phyloP scores from a whole-genome alignment of 23 tunicate species.

The Halocynthia aurantium region DNA sequence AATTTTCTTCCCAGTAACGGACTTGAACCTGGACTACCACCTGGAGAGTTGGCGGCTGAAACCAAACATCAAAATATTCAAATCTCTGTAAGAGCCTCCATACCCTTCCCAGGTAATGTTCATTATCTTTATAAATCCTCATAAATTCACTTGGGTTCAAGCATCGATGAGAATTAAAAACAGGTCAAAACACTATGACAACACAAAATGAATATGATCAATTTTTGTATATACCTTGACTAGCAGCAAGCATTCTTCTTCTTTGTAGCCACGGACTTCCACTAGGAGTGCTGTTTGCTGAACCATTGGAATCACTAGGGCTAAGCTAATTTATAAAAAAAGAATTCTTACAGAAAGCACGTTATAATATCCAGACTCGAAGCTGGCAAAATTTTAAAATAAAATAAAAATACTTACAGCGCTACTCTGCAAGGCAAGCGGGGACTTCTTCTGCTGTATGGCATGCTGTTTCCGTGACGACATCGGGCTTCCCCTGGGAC shows the following conservation, averaged over 20 bases:
- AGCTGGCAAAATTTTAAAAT: no score
- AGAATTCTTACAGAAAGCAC: background rate
- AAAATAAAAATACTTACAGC: slow-evolving; percentile 17
- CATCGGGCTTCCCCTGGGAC: slow-evolving; percentile 70
- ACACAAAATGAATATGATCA: background rate
- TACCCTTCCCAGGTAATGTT: no score
- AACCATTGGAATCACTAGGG: slow-evolving; percentile 42
- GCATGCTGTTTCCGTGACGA: slow-evolving; percentile 47
- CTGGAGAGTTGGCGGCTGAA: slow-evolving; percentile 79
- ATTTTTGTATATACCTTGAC: slow-evolving; percentile 46
- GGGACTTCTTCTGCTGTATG: slow-evolving; percentile 55
- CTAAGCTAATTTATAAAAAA: slow-evolving; percentile 14
- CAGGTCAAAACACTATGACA: no score
- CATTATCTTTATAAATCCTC: no score
- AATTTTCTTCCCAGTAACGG: slow-evolving; percentile 77
- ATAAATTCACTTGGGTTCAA: no score
- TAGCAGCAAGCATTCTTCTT: slow-evolving; percentile 62
- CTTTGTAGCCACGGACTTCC: slow-evolving; percentile 92
- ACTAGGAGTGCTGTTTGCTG: slow-evolving; percentile 57
- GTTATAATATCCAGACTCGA: no score
- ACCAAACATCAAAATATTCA: no score
- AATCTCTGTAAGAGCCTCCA: no score
- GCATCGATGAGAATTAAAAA: no score
- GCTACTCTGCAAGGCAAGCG: slow-evolving; percentile 54
- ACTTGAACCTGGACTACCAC: slow-evolving; percentile 76